Conservation (phyloP, 2,888 invertebrate genomes). For the Ganaspis brasiliensis region DNA sequence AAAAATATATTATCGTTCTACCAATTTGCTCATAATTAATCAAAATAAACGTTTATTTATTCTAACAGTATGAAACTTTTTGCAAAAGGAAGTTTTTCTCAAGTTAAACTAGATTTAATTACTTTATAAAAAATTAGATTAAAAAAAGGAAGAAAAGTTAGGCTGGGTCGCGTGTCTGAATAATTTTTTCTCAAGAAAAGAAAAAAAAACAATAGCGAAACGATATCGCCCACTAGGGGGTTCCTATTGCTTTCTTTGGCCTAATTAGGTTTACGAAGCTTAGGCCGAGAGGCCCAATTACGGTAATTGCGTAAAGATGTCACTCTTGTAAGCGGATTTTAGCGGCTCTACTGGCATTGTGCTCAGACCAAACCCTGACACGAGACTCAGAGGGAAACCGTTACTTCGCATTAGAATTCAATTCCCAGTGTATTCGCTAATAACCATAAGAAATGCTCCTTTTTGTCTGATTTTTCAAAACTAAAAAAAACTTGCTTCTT, state of each 20-base stretch:
- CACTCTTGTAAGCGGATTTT: conserved; percentile 79
- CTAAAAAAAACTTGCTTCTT: background rate
- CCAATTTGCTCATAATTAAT: too few species aligned
- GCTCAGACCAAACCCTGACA: conserved; percentile 70
- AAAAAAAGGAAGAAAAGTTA: background rate
- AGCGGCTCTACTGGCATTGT: conserved; percentile 76
- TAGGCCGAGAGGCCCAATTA: conserved; percentile 76
- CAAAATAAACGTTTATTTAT: too few species aligned
- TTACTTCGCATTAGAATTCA: conserved; percentile 70
- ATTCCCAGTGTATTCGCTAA: conserved; percentile 53
- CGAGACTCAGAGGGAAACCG: conserved; percentile 62
- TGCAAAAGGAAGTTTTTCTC: too few species aligned
- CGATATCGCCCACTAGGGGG: conserved; percentile 52
- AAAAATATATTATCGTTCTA: too few species aligned
- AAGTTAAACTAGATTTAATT: too few species aligned
- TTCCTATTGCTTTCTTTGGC: conserved; percentile 74
- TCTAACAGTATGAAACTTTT: too few species aligned
- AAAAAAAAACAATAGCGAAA: conserved; percentile 44
- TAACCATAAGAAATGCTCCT: conserved; percentile 33
- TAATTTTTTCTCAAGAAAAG: conserved; percentile 46
- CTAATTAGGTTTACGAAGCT: conserved; percentile 77
- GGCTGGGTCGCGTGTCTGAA: conserved; percentile 51
- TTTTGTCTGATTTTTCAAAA: background rate
- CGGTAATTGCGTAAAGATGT: conserved; percentile 80
- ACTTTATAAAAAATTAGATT: too few species aligned